Percentiles rank a stretch among this genome's conserved stretches.
Evolutionary conservation across 2,113 vertebrate species (phyloP).

Genomic region (Poicephalus meyeri): DNA sequence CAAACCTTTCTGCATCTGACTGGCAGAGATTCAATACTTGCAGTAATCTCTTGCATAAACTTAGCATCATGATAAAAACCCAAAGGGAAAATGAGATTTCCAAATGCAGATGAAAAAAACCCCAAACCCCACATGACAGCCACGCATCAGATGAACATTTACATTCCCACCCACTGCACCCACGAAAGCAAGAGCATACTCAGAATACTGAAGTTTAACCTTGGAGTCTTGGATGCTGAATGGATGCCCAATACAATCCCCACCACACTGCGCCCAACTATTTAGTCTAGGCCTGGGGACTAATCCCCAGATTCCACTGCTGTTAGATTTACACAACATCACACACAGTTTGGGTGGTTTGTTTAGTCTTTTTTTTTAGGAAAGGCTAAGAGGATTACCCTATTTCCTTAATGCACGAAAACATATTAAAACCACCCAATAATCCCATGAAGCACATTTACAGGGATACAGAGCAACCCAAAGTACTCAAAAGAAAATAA

Average conservation of each 20-base stretch:
- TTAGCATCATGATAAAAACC: background rate
- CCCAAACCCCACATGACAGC: background rate
- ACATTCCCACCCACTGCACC: background rate
- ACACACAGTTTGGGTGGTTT: background rate
- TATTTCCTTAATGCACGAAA: slow-evolving; percentile 16
- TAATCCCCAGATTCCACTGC: background rate
- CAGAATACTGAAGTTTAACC: background rate
- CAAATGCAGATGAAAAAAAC: background rate
- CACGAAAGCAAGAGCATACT: background rate
- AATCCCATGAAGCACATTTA: background rate
- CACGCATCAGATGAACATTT: background rate
- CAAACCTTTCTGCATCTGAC: background rate
- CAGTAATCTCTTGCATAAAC: background rate
- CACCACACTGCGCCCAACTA: background rate
- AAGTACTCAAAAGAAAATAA: background rate
- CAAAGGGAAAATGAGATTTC: background rate
- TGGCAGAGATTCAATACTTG: background rate
- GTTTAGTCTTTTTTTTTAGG: background rate
- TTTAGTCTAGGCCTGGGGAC: background rate
- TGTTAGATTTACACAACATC: background rate
- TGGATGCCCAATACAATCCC: background rate
- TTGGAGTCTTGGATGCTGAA: background rate
- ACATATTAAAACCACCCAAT: background rate
- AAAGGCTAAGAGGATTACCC: slow-evolving; percentile 13
- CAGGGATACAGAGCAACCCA: background rate